Conservation (phyloP, 2,797 vertebrate genomes). For the Nyctibius grandis region DNA sequence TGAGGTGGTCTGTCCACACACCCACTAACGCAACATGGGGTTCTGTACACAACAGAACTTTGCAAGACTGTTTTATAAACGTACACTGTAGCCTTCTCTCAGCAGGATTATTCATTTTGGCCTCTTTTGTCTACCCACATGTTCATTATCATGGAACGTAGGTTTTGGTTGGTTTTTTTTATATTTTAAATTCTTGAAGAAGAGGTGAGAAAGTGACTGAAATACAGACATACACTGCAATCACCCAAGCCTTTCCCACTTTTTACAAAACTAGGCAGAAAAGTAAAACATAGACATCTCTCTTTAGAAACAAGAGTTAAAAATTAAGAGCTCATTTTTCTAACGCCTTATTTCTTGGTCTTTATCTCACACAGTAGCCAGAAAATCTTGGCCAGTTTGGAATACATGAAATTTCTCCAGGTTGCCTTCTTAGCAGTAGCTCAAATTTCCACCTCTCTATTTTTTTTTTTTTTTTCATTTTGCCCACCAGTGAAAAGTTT, state of each 20-base stretch:
- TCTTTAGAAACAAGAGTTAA: not conserved
- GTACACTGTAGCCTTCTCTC: not conserved
- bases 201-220: not conserved
- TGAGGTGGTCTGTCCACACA: not conserved
- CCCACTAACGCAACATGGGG: not conserved
- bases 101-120: not conserved
- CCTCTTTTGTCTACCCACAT: not conserved
- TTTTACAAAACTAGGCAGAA: not conserved
- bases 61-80: not conserved
- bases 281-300: not conserved
- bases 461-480: not conserved
- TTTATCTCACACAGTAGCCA: not conserved
- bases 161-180: rapidly evolving
- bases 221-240: not conserved
- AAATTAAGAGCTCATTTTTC: not conserved
- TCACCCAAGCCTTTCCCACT: not conserved
- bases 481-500: not conserved
- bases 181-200: not conserved
- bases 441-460: not conserved
- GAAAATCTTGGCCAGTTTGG: not conserved
- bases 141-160: not conserved
- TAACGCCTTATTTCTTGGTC: not conserved
- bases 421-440: not conserved
- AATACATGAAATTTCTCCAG: not conserved
- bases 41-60: not conserved